Conservation (phyloP, 2,888 invertebrate genomes). For the Anorthoa munda region DNA sequence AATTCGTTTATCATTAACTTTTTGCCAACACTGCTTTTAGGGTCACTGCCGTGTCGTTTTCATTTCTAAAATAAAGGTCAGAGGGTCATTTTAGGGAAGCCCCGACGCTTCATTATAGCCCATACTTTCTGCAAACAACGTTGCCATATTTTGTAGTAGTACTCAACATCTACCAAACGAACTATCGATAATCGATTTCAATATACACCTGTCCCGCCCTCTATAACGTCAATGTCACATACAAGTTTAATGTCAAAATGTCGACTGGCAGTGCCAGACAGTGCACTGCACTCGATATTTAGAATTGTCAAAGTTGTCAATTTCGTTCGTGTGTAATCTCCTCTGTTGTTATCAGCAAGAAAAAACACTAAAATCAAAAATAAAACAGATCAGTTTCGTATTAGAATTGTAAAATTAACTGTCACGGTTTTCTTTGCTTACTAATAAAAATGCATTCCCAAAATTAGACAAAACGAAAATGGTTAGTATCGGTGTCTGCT, state of each 20-base stretch:
- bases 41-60: neutral
- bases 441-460: conserved; percentile 32
- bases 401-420: neutral
- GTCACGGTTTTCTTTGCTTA: neutral
- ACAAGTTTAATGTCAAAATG: neutral
- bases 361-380: conserved; percentile 34
- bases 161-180: neutral
- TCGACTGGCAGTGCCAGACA: no score
- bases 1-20: no score
- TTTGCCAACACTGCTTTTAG: no score
- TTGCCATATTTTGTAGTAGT: neutral
- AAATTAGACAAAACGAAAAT: conserved; percentile 46
- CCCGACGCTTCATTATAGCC: no score
- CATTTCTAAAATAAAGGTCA: neutral
- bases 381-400: conserved; percentile 8
- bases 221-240: conserved; percentile 40
- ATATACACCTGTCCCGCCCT: neutral
- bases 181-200: conserved; percentile 31
- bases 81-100: neutral
- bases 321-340: conserved; percentile 31
- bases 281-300: neutral
- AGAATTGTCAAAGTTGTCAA: conserved; percentile 34
- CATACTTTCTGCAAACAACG: neutral
- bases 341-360: conserved; percentile 42
- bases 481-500: conserved; percentile 51